Percentiles rank a stretch among this genome's conserved stretches.
phyloP scores from a whole-genome alignment of 2,797 vertebrate species.

The Nasua narica region DNA sequence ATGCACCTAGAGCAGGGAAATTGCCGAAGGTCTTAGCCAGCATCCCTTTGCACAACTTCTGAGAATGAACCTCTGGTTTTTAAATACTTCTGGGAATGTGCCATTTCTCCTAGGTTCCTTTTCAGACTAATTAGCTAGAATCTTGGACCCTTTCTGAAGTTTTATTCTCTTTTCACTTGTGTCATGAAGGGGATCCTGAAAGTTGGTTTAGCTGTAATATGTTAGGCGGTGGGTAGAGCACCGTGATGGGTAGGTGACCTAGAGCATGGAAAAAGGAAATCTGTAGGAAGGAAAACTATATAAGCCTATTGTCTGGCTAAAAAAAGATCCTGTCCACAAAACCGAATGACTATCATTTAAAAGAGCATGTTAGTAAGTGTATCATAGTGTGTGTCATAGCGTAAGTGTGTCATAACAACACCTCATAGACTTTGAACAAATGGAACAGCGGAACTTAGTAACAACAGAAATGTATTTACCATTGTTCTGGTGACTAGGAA shows the following conservation, averaged over 20 bases:
- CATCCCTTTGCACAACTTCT: neutral
- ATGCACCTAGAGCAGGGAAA: neutral
- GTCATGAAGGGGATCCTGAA: neutral
- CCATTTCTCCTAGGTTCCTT: neutral
- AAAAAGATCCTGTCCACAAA: neutral
- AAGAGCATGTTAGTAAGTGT: neutral
- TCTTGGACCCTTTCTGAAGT: neutral
- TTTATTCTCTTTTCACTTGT: neutral
- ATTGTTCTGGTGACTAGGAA: neutral
- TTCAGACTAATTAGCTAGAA: neutral
- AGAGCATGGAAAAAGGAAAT: neutral
- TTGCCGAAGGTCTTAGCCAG: neutral
- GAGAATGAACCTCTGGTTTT: conserved; percentile 2
- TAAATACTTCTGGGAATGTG: neutral
- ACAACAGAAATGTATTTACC: neutral
- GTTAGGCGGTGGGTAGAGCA: neutral
- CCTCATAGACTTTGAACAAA: neutral
- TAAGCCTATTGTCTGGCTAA: neutral
- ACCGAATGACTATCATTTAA: neutral
- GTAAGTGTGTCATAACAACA: neutral
- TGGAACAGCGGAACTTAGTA: neutral
- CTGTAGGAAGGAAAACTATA: neutral
- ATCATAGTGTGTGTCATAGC: too few species aligned
- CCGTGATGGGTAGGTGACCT: neutral
- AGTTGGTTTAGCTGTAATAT: neutral